Evolutionary conservation across 2,888 invertebrate genomes (phyloP).

Genomic region (Troides oblongomaculatus): DNA sequence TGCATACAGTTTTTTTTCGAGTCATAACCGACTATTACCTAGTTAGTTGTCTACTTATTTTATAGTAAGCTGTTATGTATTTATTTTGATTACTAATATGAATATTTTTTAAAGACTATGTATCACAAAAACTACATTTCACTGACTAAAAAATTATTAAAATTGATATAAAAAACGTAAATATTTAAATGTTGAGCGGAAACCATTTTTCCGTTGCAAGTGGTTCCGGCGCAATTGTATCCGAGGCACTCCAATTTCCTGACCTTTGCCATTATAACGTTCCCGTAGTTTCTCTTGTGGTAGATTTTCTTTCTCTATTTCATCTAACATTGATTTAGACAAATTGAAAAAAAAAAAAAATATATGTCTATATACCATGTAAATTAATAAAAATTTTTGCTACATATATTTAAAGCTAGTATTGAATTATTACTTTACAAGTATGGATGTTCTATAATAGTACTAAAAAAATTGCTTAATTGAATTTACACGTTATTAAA

Average conservation of each 20-base stretch:
- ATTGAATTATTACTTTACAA: too few species aligned
- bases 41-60: too few species aligned
- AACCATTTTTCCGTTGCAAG: constrained; percentile 69
- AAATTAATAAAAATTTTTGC: too few species aligned
- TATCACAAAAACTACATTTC: neutral
- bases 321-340: constrained; percentile 4
- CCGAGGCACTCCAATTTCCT: constrained; percentile 78
- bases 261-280: constrained; percentile 55
- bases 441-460: neutral
- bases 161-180: neutral
- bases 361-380: too few species aligned
- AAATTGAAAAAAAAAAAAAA: constrained; percentile 11
- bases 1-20: too few species aligned
- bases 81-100: too few species aligned
- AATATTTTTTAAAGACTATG: neutral
- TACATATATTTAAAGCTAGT: too few species aligned
- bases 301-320: constrained; percentile 49
- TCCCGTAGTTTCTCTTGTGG: constrained; percentile 62
- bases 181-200: constrained; percentile 48
- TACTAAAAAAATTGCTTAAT: neutral
- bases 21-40: too few species aligned
- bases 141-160: neutral
- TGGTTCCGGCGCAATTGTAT: constrained; percentile 74
- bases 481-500: neutral
- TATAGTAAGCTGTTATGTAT: too few species aligned